Evolutionary conservation across 2,797 vertebrate species (phyloP), one percentile per base, ranked within the genome.

Genomic region (Pseudochaenichthys georgianus): DNA sequence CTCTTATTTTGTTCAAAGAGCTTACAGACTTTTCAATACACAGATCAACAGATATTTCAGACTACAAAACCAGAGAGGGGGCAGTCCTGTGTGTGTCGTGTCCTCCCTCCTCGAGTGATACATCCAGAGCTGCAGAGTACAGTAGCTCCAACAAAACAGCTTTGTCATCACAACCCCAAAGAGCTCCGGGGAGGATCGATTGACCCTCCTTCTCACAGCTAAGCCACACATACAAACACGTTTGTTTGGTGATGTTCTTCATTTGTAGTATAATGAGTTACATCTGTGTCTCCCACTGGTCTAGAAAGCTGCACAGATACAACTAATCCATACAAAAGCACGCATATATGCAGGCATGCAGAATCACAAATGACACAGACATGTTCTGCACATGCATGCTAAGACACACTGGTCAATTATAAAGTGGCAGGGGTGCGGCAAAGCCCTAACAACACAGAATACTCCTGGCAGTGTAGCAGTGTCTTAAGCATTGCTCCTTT

Each of bases 141-240:
- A 84, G 84, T 52, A 55, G 76, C 82, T 75, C 64, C 68, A 82
- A 89, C 80, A 92, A 90, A 88, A 80, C 70, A 84, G 86, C 80
- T 87, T 88, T 91, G 78, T 90, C 87, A 85, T 83, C 79, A 75
- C 70, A 79, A 74, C 79, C 67, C 78, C 47, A 28, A 64, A 84
- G 59, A 84, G 81, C 78, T 82, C 78, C 52, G 48, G 45, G 76
- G 63, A 73, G 62, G 73, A 84, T 88, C 80, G 70, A 57, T 38
- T 67, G 80, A 81, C 61, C 73, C 54, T 42, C 17, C 13, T 78
- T 63, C 52, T 71, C 16, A 59, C 48, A 68, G 34, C 46, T 34
- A 31, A 60, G 45, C 48, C 51, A 58, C 38, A 73, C 60, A 42
- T 43, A 53, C 45, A 61, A 13, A 71, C 4, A 70, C 38, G 55